phyloP scores from a whole-genome alignment of 1,140 invertebrate species.

The Hesperophylax magnus region DNA sequence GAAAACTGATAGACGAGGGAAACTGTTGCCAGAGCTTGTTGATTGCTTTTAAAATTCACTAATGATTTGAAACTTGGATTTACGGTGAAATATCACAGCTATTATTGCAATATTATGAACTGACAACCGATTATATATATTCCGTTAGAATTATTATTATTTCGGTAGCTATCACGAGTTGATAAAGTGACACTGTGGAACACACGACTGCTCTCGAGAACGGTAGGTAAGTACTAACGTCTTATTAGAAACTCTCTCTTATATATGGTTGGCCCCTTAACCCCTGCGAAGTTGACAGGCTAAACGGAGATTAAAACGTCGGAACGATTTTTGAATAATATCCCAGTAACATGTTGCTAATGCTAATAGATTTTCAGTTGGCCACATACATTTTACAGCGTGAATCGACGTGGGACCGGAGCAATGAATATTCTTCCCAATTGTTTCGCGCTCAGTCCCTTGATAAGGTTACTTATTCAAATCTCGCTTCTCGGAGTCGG shows the following conservation, averaged over 20 bases:
- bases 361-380: too few species aligned
- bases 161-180: background rate
- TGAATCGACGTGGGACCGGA: too few species aligned
- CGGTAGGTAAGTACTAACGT: conserved; percentile 4
- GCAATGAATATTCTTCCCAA: too few species aligned
- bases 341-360: too few species aligned
- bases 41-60: background rate
- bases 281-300: conserved; percentile 29
- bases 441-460: too few species aligned
- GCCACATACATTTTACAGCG: too few species aligned
- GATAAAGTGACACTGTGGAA: background rate
- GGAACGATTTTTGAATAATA: background rate
- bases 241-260: conserved; percentile 25
- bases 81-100: background rate
- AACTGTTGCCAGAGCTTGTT: background rate
- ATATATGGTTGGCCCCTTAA: conserved; percentile 51
- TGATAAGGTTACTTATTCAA: too few species aligned
- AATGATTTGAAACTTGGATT: conserved; percentile 1
- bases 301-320: conserved; percentile 23
- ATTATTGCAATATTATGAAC: background rate
- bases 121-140: conserved; percentile 8
- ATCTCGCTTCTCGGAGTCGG: too few species aligned
- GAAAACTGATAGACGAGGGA: background rate
- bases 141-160: background rate
- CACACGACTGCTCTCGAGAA: conserved; percentile 11